Percentiles rank a stretch among this genome's conserved stretches.
Evolutionary conservation across 2,797 vertebrate species (phyloP).

Genomic region (Catostomus latipinnis): DNA sequence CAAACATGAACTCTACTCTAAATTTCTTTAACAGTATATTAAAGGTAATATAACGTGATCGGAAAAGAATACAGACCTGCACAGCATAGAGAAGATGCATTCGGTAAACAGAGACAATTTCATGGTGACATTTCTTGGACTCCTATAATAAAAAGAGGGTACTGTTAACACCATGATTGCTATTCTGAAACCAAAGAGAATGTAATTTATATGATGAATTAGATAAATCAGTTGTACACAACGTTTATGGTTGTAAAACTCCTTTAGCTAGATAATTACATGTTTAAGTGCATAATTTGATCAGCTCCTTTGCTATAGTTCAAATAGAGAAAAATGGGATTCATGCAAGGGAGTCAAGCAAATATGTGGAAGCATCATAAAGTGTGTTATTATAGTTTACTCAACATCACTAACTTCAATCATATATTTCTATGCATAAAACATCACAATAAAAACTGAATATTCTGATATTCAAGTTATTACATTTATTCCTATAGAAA

Average conservation of each 20-base stretch:
- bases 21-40: not conserved
- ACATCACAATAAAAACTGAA: no score
- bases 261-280: not conserved
- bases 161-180: not conserved
- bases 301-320: not conserved
- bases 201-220: no score
- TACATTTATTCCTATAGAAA: not conserved
- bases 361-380: no score
- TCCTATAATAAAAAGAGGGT: constrained; percentile 79
- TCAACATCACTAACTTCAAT: not conserved
- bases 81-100: constrained; percentile 99
- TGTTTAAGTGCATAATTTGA: not conserved
- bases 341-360: no score
- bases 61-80: constrained; percentile 80
- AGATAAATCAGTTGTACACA: no score
- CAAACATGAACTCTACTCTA: no score
- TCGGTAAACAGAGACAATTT: constrained; percentile 95
- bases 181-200: not conserved
- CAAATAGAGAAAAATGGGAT: not conserved
- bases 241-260: no score
- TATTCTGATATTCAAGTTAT: not conserved
- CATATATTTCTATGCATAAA: not conserved
- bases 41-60: not conserved
- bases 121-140: constrained; percentile 94
- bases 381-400: not conserved